A percentile compares a stretch with the other conserved stretches of the same genome.
Conservation (phyloP, 1,140 invertebrate species). For the Apolygus lucorum region DNA sequence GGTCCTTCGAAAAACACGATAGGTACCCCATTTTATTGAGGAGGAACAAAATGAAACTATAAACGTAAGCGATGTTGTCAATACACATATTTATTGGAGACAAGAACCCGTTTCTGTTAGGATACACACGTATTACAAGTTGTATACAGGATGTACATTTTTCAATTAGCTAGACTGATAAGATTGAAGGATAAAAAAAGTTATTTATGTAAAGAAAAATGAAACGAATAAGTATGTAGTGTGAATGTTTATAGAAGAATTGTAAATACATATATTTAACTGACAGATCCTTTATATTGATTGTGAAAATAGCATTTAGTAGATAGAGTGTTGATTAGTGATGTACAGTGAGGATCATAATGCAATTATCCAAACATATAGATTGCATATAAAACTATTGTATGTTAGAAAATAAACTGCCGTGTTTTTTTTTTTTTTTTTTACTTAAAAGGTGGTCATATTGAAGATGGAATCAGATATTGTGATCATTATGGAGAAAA, state of each 20-base stretch:
- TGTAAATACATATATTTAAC: slow-evolving; percentile 28
- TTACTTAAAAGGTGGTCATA: slow-evolving; percentile 17
- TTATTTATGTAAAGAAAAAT: slow-evolving; percentile 20
- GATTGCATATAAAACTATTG: slow-evolving; percentile 27
- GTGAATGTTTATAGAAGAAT: slow-evolving; percentile 26
- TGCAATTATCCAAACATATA: slow-evolving; percentile 24
- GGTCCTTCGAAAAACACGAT: background rate
- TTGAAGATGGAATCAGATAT: slow-evolving; percentile 21
- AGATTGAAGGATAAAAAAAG: slow-evolving; percentile 21
- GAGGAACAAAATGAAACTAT: too few relatives aligned
- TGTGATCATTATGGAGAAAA: slow-evolving; percentile 23
- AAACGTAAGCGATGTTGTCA: too few relatives aligned
- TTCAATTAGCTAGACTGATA: slow-evolving; percentile 26
- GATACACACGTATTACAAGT: background rate
- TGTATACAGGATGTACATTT: slow-evolving; percentile 25
- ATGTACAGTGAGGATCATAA: slow-evolving; percentile 25
- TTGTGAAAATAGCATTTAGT: slow-evolving; percentile 27
- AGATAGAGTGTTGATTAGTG: slow-evolving; percentile 24
- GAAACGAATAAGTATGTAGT: slow-evolving; percentile 19
- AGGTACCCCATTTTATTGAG: too few relatives aligned
- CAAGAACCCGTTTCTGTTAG: too few relatives aligned
- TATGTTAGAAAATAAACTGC: slow-evolving; percentile 26
- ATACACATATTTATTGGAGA: too few relatives aligned
- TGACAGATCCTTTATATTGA: slow-evolving; percentile 25
- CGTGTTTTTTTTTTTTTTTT: slow-evolving; percentile 16